Evolutionary conservation across 2,888 invertebrate species (phyloP).

Genomic region (Oscheius sp.): DNA sequence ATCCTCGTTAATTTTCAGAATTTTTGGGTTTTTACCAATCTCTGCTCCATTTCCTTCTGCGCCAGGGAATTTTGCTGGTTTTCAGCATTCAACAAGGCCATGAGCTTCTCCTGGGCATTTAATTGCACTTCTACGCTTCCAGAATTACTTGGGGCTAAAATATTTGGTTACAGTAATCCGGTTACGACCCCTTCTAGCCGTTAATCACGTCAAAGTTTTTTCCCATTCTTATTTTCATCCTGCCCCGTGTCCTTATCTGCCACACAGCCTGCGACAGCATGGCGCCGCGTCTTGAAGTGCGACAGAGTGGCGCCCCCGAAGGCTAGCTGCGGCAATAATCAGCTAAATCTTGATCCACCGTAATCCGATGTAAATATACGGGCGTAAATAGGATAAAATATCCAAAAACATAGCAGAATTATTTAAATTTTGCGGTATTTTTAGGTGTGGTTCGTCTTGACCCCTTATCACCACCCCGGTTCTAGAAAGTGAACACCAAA

Average conservation of each 20-base stretch:
- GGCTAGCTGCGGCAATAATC: too few relatives aligned
- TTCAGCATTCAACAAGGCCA: constrained; percentile 7
- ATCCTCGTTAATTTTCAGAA: neutral
- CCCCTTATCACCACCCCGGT: too few relatives aligned
- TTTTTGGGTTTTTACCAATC: neutral
- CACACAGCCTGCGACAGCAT: constrained; percentile 8
- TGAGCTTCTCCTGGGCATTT: constrained; percentile 38
- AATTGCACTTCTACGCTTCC: constrained; percentile 34
- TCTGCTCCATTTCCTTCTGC: constrained; percentile 24
- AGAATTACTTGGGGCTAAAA: constrained; percentile 28
- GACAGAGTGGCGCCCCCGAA: neutral
- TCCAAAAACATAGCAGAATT: too few relatives aligned
- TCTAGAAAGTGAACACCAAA: neutral
- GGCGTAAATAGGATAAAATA: too few relatives aligned
- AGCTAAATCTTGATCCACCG: too few relatives aligned
- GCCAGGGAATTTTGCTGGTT: neutral
- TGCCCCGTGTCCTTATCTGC: neutral
- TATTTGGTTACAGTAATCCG: neutral
- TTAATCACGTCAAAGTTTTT: neutral
- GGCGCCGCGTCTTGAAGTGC: constrained; percentile 3
- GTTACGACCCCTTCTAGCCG: neutral
- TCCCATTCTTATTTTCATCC: neutral
- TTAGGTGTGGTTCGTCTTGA: too few relatives aligned
- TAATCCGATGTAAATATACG: too few relatives aligned
- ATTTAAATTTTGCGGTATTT: too few relatives aligned